These are phyloP conservation scores for Otis tarda DNA, from an alignment of 2,113 vertebrate genomes.

Conservation along the genomic window DNA sequence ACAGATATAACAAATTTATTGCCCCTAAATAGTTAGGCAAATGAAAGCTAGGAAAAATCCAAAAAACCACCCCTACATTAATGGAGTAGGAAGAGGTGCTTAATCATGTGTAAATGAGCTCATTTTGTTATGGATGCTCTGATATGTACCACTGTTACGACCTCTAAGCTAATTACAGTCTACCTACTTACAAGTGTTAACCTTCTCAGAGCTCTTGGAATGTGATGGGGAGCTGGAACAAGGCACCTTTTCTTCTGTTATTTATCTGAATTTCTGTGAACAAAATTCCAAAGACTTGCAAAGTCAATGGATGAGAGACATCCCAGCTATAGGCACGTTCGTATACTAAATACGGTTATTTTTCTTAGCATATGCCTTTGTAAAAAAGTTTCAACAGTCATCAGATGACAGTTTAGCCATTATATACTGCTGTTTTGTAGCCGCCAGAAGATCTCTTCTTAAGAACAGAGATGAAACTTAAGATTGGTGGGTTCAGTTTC, in stretches of 20 bases:
- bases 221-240: background rate
- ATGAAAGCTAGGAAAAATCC: background rate
- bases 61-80: background rate
- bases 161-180: background rate
- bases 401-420: background rate
- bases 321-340: background rate
- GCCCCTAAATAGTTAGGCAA: background rate
- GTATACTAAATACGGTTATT: background rate
- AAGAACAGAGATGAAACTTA: background rate
- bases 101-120: background rate
- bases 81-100: background rate
- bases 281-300: background rate
- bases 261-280: background rate
- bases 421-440: background rate
- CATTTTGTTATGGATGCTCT: background rate
- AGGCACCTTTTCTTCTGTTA: background rate
- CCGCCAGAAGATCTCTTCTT: background rate
- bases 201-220: background rate
- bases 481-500: background rate
- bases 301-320: background rate
- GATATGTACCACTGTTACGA: background rate
- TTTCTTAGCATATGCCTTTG: background rate
- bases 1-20: background rate
- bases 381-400: background rate
- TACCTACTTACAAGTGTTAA: background rate